These are phyloP conservation scores for Nestor notabilis DNA, from an alignment of 2,113 vertebrate genomes.

Conservation along the genomic window DNA sequence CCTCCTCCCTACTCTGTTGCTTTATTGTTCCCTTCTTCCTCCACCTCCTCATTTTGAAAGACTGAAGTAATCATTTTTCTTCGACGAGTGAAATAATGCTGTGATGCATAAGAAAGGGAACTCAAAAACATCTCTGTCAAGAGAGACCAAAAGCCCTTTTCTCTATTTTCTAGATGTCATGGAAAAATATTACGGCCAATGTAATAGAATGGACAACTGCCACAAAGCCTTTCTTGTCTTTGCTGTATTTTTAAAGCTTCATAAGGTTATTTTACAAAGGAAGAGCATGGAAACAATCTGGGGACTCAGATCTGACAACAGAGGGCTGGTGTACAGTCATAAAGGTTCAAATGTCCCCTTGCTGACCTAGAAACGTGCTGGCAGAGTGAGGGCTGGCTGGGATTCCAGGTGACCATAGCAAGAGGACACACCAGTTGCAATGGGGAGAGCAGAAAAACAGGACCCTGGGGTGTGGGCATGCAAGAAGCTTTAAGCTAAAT, in stretches of 20 bases:
- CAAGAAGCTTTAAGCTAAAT: not conserved
- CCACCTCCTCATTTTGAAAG: not conserved
- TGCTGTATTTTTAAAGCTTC: not conserved
- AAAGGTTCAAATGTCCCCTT: not conserved
- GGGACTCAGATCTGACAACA: not conserved
- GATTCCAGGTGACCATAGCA: rapidly evolving
- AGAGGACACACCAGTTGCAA: not conserved
- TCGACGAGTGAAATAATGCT: not conserved
- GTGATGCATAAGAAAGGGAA: not conserved
- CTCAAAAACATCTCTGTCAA: not conserved
- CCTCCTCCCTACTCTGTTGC: not conserved
- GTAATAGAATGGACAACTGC: not conserved
- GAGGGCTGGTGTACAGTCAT: not conserved
- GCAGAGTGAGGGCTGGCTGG: not conserved
- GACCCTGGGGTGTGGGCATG: rapidly evolving
- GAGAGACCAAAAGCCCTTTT: not conserved
- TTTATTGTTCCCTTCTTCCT: not conserved
- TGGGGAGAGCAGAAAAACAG: not conserved
- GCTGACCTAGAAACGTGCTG: rapidly evolving
- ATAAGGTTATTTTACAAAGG: not conserved
- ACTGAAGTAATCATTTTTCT: not conserved
- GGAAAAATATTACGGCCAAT: not conserved
- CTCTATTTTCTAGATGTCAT: not conserved
- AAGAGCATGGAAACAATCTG: not conserved
- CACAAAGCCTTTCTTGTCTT: not conserved